phyloP scores from a whole-genome alignment of 37 sponge, comb jelly and placozoan genomes.

The Aplysina aerophoba region DNA sequence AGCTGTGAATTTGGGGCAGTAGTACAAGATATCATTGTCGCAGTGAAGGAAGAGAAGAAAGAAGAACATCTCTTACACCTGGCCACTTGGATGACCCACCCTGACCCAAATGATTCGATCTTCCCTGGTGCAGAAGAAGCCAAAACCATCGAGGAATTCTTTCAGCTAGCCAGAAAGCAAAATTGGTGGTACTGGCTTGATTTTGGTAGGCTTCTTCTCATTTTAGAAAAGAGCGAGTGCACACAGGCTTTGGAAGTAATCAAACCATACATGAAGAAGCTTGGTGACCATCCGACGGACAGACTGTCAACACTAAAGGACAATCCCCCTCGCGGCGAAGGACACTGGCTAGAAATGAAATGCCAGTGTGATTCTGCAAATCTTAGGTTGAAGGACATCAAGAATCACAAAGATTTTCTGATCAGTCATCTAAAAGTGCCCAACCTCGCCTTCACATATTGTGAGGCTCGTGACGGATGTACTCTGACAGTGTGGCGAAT shows the following conservation, averaged over 20 bases:
- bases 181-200: constrained; percentile 27
- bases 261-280: background rate
- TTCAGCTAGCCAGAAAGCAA: background rate
- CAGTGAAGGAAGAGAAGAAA: no score
- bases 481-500: constrained; percentile 6
- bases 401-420: background rate
- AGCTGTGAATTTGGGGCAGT: no score
- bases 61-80: background rate
- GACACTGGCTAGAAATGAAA: background rate
- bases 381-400: background rate
- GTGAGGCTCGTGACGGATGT: background rate
- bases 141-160: background rate
- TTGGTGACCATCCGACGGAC: background rate
- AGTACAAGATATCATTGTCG: no score
- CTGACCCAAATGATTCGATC: background rate
- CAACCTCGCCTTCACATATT: background rate
- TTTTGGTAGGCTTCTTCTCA: background rate
- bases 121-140: constrained; percentile 6
- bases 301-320: background rate
- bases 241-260: background rate
- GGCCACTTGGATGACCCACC: background rate
- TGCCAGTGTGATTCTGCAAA: constrained; percentile 6
- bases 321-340: background rate
- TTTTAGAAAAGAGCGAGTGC: background rate
- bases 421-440: background rate